Evolutionary conservation across 2,888 invertebrate species (phyloP).

Genomic region (Drosophila infuscata): DNA sequence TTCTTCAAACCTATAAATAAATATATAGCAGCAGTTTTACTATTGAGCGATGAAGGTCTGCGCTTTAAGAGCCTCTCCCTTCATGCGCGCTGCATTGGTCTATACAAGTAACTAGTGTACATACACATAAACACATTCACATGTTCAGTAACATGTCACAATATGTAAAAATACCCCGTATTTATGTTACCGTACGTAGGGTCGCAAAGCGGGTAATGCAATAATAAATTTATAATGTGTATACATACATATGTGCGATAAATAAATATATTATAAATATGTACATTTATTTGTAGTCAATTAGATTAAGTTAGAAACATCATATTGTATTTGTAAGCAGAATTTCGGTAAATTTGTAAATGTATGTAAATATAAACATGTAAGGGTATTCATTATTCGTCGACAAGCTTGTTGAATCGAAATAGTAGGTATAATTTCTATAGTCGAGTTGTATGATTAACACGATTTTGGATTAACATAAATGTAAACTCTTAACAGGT

Average conservation of each 20-base stretch:
- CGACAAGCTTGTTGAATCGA: not conserved
- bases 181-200: not conserved
- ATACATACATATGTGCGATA: not conserved
- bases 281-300: not conserved
- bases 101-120: slow-evolving; percentile 24
- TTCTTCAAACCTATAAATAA: slow-evolving; percentile 14
- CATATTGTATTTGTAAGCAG: not conserved
- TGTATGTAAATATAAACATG: not conserved
- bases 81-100: slow-evolving; percentile 65
- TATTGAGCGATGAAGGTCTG: slow-evolving; percentile 1
- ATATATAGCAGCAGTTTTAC: slow-evolving; percentile 14
- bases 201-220: not conserved
- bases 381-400: not conserved
- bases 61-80: slow-evolving; percentile 24
- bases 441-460: not conserved
- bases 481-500: not conserved
- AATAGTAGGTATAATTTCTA: not conserved
- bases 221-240: not conserved
- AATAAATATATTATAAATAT: not conserved
- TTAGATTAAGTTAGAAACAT: not conserved
- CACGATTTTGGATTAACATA: not conserved
- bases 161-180: slow-evolving; percentile 2
- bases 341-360: no score
- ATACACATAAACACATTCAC: not conserved
- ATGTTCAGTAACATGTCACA: not conserved